These are phyloP conservation scores for Catocala fraxini DNA, from an alignment of 2,888 invertebrate genomes.

Conservation along the genomic window DNA sequence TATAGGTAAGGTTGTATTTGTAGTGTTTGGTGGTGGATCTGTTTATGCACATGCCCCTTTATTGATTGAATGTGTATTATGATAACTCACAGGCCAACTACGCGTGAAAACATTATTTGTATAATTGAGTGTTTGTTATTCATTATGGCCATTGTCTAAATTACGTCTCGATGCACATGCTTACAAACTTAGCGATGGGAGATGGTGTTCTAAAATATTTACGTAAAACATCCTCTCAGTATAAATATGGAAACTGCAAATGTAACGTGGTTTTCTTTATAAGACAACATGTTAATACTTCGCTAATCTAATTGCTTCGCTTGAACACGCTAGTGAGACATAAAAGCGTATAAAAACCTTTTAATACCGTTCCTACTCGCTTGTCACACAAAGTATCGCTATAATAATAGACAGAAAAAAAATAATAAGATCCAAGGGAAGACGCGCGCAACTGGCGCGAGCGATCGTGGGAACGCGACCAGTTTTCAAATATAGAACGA, in stretches of 20 bases:
- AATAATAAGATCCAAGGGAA: conserved; percentile 74
- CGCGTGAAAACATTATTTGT: conserved; percentile 70
- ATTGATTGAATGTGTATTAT: conserved; percentile 76
- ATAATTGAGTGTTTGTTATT: conserved; percentile 62
- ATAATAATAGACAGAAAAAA: conserved; percentile 71
- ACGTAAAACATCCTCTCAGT: background rate
- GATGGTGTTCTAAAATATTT: background rate
- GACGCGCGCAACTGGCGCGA: conserved; percentile 85
- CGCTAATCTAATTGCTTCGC: conserved; percentile 3
- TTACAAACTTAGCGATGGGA: background rate
- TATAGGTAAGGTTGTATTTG: conserved; percentile 37
- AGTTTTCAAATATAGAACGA: conserved; percentile 84
- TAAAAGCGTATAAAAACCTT: conserved; percentile 41
- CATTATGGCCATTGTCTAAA: conserved; percentile 37
- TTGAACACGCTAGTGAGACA: conserved; percentile 12
- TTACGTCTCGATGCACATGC: background rate
- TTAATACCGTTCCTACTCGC: conserved; percentile 61
- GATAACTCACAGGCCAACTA: conserved; percentile 71
- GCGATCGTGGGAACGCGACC: conserved; percentile 86
- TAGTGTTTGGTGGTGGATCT: conserved; percentile 44
- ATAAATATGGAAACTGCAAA: background rate
- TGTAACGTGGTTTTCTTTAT: background rate
- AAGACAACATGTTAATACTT: background rate
- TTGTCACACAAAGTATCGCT: conserved; percentile 76
- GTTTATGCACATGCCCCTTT: conserved; percentile 72